Conservation (phyloP, 2,888 invertebrate genomes). For the Melinopterus prodromus region DNA sequence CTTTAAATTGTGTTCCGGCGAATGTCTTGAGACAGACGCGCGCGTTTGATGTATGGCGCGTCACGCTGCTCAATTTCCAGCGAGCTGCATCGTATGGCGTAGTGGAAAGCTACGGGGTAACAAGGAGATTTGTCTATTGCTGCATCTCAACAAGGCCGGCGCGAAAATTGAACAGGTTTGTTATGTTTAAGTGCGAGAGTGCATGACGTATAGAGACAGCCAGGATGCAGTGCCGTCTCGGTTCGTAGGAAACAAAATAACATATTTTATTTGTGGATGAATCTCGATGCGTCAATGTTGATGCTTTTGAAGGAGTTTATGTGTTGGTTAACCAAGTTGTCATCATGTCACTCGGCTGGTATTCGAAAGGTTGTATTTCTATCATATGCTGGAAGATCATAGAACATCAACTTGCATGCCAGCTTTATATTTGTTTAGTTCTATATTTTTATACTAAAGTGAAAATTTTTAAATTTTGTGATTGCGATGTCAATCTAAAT, state of each 20-base stretch:
- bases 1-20: neutral
- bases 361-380: no score
- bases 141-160: neutral
- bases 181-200: neutral
- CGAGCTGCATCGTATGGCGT: neutral
- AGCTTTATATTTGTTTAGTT: no score
- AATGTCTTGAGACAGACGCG: neutral
- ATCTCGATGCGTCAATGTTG: neutral
- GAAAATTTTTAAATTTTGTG: no score
- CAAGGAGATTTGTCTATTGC: neutral
- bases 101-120: neutral
- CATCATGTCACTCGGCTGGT: no score
- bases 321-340: no score
- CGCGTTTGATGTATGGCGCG: neutral
- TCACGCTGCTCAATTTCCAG: neutral
- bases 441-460: no score
- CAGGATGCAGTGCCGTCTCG: neutral
- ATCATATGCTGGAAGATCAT: no score
- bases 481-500: no score
- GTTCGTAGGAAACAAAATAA: neutral
- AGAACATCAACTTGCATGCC: no score
- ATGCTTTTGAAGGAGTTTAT: no score
- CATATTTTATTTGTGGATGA: neutral
- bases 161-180: neutral
- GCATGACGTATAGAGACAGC: neutral